These are phyloP conservation scores for Synanceia verrucosa DNA, from an alignment of 2,797 vertebrate species.

Conservation along the genomic window DNA sequence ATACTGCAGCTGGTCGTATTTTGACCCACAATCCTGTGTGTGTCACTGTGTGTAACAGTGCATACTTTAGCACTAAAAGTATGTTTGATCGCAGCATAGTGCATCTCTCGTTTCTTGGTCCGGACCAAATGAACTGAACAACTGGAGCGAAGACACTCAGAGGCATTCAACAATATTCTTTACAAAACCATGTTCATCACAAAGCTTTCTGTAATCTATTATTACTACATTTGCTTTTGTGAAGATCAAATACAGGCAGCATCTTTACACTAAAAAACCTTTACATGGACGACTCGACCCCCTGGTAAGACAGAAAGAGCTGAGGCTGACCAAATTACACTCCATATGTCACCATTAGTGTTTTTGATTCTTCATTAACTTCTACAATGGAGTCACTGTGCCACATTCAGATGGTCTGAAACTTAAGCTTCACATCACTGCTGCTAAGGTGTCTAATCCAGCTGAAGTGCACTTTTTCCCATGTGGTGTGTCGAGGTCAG, in stretches of 20 bases:
- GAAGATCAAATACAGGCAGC: not conserved
- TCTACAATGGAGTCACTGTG: not conserved
- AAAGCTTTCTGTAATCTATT: not conserved
- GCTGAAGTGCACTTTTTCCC: not conserved
- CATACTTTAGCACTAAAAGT: no score
- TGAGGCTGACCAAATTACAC: conserved; percentile 17
- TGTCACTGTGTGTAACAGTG: no score
- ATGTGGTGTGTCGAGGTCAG: not conserved
- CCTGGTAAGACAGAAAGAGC: not conserved
- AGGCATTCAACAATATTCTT: not conserved
- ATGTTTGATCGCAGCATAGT: rapidly evolving
- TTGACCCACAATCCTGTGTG: no score
- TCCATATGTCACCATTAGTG: conserved; percentile 13
- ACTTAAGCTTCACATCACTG: conserved; percentile 3
- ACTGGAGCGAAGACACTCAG: not conserved
- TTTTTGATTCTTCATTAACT: conserved; percentile 27
- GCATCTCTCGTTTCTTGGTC: not conserved
- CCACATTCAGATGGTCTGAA: not conserved
- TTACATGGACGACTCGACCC: not conserved
- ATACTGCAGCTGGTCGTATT: no score
- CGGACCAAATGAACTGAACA: not conserved
- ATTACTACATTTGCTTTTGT: not conserved
- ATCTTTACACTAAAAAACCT: not conserved
- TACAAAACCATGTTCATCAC: not conserved
- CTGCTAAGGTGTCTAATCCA: not conserved